phyloP scores from a whole-genome alignment of 2,888 invertebrate genomes.

The Tuberolachnus salignus region DNA sequence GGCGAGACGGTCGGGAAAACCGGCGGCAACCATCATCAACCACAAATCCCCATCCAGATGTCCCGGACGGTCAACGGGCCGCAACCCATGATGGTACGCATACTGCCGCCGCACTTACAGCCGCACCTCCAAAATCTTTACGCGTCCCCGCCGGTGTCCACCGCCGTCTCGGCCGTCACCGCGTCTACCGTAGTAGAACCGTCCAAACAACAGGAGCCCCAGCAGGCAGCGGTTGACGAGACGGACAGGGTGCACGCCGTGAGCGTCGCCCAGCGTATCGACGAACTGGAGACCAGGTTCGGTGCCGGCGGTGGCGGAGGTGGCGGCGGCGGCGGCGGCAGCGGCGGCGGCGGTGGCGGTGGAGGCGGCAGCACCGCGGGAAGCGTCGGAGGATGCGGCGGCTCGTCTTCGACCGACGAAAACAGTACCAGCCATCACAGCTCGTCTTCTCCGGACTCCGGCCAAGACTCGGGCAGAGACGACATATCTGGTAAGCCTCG shows the following conservation, averaged over 20 bases:
- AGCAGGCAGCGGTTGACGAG: conserved; percentile 4
- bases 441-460: conserved; percentile 45
- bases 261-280: conserved; percentile 48
- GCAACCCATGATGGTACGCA: neutral
- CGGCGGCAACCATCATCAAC: neutral
- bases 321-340: neutral
- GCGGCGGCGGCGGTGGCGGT: neutral
- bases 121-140: no score
- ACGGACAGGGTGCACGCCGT: conserved; percentile 40
- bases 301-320: neutral
- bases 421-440: conserved; percentile 49
- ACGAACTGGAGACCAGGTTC: conserved; percentile 44
- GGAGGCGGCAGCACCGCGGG: neutral
- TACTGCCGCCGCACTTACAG: neutral
- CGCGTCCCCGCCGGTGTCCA: no score
- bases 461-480: conserved; percentile 52
- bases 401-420: conserved; percentile 44
- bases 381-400: conserved; percentile 5
- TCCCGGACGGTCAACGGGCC: neutral
- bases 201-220: neutral
- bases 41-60: no score
- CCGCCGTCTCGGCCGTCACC: neutral
- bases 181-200: neutral
- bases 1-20: neutral
- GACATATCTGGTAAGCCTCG: conserved; percentile 39